Percentiles rank a stretch among this genome's conserved stretches.
These are phyloP conservation scores for Bubalus kerabau DNA, from an alignment of 2,113 vertebrate genomes.

Conservation along the genomic window DNA sequence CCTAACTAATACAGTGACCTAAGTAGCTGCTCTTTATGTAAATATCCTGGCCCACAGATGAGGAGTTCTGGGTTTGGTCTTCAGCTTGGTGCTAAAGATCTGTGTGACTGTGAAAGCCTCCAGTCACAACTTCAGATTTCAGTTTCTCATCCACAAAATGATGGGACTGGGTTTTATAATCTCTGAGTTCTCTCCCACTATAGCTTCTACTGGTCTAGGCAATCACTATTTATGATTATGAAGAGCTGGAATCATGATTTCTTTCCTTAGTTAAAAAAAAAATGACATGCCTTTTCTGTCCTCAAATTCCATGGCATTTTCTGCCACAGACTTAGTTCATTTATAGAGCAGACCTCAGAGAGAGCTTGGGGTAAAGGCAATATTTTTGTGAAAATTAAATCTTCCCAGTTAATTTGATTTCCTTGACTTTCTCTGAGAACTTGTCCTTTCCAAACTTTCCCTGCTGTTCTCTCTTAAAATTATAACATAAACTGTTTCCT, in stretches of 20 bases:
- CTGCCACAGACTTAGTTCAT: neutral
- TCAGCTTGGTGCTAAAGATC: neutral
- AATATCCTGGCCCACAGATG: neutral
- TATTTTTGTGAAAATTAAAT: conserved; percentile 64
- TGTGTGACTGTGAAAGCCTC: neutral
- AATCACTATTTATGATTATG: neutral
- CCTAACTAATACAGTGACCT: neutral
- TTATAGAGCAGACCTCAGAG: conserved; percentile 16
- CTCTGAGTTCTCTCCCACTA: neutral
- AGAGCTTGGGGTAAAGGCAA: conserved; percentile 20
- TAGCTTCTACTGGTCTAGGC: neutral
- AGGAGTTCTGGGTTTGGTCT: neutral
- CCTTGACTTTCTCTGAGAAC: conserved; percentile 48
- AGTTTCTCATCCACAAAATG: neutral
- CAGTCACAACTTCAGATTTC: neutral
- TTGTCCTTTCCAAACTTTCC: conserved; percentile 41
- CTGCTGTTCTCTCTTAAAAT: conserved; percentile 44
- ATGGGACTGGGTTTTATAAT: neutral
- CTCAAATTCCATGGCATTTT: neutral
- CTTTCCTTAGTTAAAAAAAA: conserved; percentile 7
- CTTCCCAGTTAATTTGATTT: conserved; percentile 60
- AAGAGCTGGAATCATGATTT: neutral
- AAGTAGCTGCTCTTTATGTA: neutral
- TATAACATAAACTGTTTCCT: conserved; percentile 25
- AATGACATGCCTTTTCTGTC: neutral